Base-by-base conservation (phyloP, 2,888 invertebrate genomes). In the Napeogenes inachia region DNA sequence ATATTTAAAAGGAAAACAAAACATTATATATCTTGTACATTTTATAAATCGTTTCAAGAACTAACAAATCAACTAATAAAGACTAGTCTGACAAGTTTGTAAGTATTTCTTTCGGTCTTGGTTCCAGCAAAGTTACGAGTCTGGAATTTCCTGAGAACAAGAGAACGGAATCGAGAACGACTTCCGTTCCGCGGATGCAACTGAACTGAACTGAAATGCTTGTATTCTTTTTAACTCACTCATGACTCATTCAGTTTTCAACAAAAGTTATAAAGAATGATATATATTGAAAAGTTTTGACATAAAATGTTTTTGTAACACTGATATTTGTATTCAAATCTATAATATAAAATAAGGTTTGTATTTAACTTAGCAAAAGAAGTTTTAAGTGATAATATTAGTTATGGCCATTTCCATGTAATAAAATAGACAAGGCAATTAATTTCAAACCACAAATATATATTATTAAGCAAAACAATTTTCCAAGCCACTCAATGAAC, bases 31-130 rank as follows among this genome's bases (percentile, higher is more conserved):
- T 42, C 10, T 42, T 42, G 3, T 10, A 10, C 10, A 2, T 42
- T 42, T 10, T 42, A 42, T 42, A 42, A 42, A 42, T 42, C 8
- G 42, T n/a, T 3, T n/a, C 38, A 35, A 35, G 21, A 33, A 13
- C 13, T 35, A 61, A 64, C 61, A 77, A 78, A 76, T 76, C 73
- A 75, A 71, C 79, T 78, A 81, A 84, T 83, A 84, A 81, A 79
- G 80, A 75, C 67, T 73, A 71, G 70, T 70, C 73, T 71, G 72
- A 77, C 74, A 78, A 77, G 59, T 75, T 70, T 67, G 50, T 61
- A 63, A 85, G 84, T 83, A 85, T 87, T 87, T 86, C 84, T 87
- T 87, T 85, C 76, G 79, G 71, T 71, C 73, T 74, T 71, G 71
- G 77, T 50, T 47, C 50, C 30, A 50, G 30, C 50, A 3, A 10